Base-by-base conservation (phyloP, 2,888 invertebrate species). In the Aphrophora alni region DNA sequence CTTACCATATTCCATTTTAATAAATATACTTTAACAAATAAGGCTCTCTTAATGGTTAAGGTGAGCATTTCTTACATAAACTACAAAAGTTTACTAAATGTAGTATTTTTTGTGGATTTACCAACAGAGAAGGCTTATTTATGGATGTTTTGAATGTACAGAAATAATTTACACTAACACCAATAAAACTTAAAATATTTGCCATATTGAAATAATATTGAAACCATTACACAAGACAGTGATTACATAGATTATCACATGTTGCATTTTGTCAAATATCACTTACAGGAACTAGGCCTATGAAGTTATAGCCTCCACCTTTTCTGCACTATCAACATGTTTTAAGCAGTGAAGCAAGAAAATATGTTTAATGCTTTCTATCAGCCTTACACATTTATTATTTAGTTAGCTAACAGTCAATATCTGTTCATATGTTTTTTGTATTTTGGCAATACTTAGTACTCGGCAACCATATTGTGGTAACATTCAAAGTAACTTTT, bases 361-460 rank as follows among this genome's bases (percentile, higher is more conserved):
- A 59, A 59, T 59, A 59, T 59, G 59, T 59, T 59, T 59, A 59
- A 59, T 59, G 59, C 59, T 59, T 59, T 59, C 59, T 59, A 59
- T 59, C 59, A 59, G 59, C 59, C 59, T 59, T 59, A 59, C 59
- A 59, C 59, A 59, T 59, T 59, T 59, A 59, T 59, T 59, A 59
- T 59, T 59, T 59, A 59, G 59, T 59, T 59, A 59, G 59, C 21
- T 59, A 59, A 59, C 59, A 59, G 59, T 59, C 59, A n/a, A 59
- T 59, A 59, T 59, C 59, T 59, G 59, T 59, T 59, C 21, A 7
- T n/a, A 21, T 33, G 12, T 59, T n/a, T 59, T 59, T 59, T 59
- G 59, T 59, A 59, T 21, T 59, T 59, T 44, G 44, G 44, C 44
- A 44, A 44, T 44, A 44, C 44, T 44, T 59, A 59, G 59, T 59